A percentile compares a stretch with the other conserved stretches of the same genome.
These are phyloP conservation scores for Heterohyrax brucei DNA, from an alignment of 2,797 vertebrate genomes.

Conservation along the genomic window DNA sequence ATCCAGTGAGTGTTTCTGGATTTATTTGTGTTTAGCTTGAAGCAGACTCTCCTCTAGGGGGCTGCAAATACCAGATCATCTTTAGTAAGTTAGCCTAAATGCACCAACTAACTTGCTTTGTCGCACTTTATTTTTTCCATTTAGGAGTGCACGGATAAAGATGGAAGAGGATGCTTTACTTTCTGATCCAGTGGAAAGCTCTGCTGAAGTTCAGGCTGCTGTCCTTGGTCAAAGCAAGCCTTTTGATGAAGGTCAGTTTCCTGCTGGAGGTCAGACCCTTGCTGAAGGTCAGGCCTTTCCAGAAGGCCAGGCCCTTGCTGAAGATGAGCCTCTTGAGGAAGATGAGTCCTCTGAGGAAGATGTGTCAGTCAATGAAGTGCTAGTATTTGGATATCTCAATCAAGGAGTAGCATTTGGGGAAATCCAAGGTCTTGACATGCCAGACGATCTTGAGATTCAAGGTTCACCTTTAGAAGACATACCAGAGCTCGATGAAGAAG, in stretches of 20 bases:
- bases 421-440: conserved; percentile 65
- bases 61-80: not conserved
- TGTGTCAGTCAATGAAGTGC: conserved; percentile 60
- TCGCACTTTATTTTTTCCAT: conserved; percentile 58
- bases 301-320: conserved; percentile 59
- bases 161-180: conserved; percentile 85
- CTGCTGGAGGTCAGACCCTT: conserved; percentile 52
- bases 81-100: conserved; percentile 41
- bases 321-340: conserved; percentile 64
- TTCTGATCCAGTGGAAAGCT: conserved; percentile 84
- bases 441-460: conserved; percentile 75
- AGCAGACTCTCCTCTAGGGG: not conserved
- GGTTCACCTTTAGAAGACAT: conserved; percentile 50
- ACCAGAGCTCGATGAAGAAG: conserved; percentile 68
- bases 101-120: conserved; percentile 48
- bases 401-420: conserved; percentile 55
- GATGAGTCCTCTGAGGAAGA: conserved; percentile 67
- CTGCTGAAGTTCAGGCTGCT: conserved; percentile 81
- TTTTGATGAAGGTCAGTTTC: conserved; percentile 84
- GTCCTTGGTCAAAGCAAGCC: conserved; percentile 77
- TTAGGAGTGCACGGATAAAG: conserved; percentile 84
- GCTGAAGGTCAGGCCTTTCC: conserved; percentile 54
- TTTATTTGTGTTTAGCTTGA: conserved; percentile 63
- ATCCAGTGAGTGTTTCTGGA: conserved; percentile 82
- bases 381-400: conserved; percentile 73